Evolutionary conservation across 2,113 vertebrate species (phyloP), one percentile per base, ranked within the genome.

Genomic region (Dunckerocampus dactyliophorus): DNA sequence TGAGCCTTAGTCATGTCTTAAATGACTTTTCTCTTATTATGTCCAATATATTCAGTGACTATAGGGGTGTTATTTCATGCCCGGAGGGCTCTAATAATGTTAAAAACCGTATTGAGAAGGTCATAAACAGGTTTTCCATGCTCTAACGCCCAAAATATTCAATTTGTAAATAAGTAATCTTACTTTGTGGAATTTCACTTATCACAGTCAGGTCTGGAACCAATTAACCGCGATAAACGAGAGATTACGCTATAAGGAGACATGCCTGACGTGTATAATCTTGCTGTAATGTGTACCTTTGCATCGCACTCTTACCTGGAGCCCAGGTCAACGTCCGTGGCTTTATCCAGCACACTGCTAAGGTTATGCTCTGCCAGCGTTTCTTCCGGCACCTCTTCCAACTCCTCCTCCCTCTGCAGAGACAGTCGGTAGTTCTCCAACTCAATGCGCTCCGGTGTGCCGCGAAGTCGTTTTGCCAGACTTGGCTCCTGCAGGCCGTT

Each of bases 321-420:
- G 74, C 91, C 93, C 22, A 87, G 59, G 50, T 94, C 96, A 7
- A 90, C 92, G 2, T 93, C 93, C 0, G 90, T 76, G 17, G 88
- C 90, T 70, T 95, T 94, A 89, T 98, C 95, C 81, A 98, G 82
- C 48, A 95, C 93, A 0, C 93, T 96, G 89, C 95, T 98, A 22
- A 99, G 91, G 83, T 99, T 99, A 81, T 99, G 97, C 59, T 99
- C 94, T 0, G 97, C 95, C 77, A 95, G 88, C 0, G 95, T 98
- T 88, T 99, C 97, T 72, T 99, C 97, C 0, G 97, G 95, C 1
- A 99, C 97, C 79, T 99, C 97, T 82, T 98, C 93, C 64, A 99
- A 90, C 51, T 95, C 94, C 65, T 95, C 94, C 0, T 95, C 95
- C 28, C 77, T 90, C 79, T 92, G 92, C 88, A 96, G 79, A 0